A percentile compares a stretch with the other conserved stretches of the same genome.
Evolutionary conservation across 2,888 invertebrate genomes (phyloP).

Genomic region (Suillia variegata): DNA sequence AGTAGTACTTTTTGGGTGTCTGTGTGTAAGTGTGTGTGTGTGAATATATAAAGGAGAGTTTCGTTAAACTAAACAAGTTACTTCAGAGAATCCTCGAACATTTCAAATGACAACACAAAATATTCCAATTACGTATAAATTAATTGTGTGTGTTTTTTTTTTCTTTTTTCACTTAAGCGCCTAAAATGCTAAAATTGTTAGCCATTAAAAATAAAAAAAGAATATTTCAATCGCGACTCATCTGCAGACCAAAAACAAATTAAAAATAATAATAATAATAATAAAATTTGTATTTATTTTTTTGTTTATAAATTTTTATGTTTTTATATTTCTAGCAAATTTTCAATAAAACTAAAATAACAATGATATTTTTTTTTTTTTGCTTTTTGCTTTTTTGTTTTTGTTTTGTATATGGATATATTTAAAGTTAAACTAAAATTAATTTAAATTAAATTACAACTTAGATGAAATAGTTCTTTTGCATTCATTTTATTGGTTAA

Average conservation of each 20-base stretch:
- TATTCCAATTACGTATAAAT: background rate
- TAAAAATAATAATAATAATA: background rate
- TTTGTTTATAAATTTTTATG: background rate
- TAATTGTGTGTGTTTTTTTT: background rate
- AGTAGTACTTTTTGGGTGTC: constrained; percentile 2
- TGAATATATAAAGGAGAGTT: constrained; percentile 16
- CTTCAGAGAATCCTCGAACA: background rate
- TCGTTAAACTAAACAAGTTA: constrained; percentile 14
- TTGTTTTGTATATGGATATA: background rate
- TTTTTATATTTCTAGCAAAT: background rate
- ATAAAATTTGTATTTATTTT: background rate
- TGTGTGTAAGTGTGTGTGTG: background rate
- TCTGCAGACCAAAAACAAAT: background rate
- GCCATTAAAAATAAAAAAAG: background rate
- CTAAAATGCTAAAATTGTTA: no score
- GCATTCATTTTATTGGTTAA: background rate
- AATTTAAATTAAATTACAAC: background rate
- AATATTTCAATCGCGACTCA: no score
- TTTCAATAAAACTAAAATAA: constrained; percentile 15
- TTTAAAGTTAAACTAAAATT: background rate
- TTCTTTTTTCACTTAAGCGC: background rate
- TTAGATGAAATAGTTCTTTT: constrained; percentile 1
- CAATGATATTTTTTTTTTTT: constrained; percentile 4
- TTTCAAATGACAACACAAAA: background rate
- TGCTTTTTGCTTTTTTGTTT: background rate